Percentiles rank a stretch among this genome's conserved stretches.
These are phyloP conservation scores for Lasioglossum baleicum DNA, from an alignment of 1,140 invertebrate genomes.

Conservation along the genomic window DNA sequence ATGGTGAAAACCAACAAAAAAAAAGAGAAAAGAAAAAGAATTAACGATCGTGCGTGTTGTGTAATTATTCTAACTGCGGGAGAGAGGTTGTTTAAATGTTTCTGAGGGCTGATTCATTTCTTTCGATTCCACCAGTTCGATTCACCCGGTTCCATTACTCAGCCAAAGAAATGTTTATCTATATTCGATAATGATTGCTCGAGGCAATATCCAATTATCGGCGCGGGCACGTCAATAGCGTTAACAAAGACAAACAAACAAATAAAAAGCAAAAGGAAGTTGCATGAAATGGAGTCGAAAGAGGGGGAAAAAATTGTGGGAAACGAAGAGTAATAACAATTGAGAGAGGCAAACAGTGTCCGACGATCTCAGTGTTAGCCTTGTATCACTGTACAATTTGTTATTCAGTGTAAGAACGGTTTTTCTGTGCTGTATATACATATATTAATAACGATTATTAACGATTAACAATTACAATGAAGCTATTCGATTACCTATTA, in stretches of 20 bases:
- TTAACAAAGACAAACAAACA: neutral
- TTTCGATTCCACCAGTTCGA: neutral
- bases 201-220: slow-evolving; percentile 18
- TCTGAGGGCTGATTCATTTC: neutral
- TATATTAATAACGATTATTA: slow-evolving; percentile 64
- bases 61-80: slow-evolving; percentile 1
- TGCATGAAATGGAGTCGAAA: neutral
- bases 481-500: slow-evolving; percentile 62
- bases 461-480: slow-evolving; percentile 59
- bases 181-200: neutral
- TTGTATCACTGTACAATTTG: slow-evolving; percentile 66
- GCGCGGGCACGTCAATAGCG: slow-evolving; percentile 24
- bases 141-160: neutral
- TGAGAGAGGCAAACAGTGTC: slow-evolving; percentile 29
- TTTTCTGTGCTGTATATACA: slow-evolving; percentile 61
- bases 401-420: slow-evolving; percentile 62
- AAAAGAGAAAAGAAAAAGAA: too few relatives aligned
- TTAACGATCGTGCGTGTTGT: neutral
- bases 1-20: neutral
- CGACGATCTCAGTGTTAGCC: slow-evolving; percentile 59
- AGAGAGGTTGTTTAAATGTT: slow-evolving; percentile 23
- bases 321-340: slow-evolving; percentile 16
- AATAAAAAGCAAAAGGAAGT: neutral
- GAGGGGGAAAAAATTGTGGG: neutral
- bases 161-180: slow-evolving; percentile 9